Percentiles rank a stretch among this genome's conserved stretches.
Evolutionary conservation across 2,888 invertebrate species (phyloP).

Genomic region (Lycocerus yunnanus): DNA sequence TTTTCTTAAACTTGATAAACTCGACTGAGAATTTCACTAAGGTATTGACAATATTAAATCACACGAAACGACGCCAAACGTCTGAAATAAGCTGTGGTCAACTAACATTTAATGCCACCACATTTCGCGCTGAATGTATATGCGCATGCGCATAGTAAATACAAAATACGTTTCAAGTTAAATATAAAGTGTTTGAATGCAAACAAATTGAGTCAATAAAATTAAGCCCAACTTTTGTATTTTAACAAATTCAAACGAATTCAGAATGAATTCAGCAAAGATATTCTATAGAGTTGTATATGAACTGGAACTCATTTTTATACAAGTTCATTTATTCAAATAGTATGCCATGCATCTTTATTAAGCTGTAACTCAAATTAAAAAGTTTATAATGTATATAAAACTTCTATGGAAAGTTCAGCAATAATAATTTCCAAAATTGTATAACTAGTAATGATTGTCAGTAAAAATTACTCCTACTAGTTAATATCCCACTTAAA

Average conservation of each 20-base stretch:
- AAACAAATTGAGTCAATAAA: not conserved
- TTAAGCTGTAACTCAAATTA: not conserved
- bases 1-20: not conserved
- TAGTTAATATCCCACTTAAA: not conserved
- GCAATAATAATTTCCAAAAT: not conserved
- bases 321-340: not conserved
- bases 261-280: not conserved
- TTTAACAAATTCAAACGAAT: not conserved
- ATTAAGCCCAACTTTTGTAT: not conserved
- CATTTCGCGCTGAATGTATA: not conserved
- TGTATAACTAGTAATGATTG: not conserved
- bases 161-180: not conserved
- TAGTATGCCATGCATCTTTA: not conserved
- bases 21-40: not conserved
- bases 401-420: not conserved
- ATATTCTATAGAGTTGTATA: not conserved
- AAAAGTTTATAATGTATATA: not conserved
- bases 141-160: not conserved
- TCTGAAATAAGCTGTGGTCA: constrained; percentile 1
- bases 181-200: not conserved
- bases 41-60: not conserved
- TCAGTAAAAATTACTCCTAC: no score
- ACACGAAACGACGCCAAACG: not conserved
- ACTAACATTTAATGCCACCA: constrained; percentile 1
- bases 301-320: not conserved